Evolutionary conservation across 2,113 vertebrate species (phyloP).

Genomic region (Semicossyphus pulcher): DNA sequence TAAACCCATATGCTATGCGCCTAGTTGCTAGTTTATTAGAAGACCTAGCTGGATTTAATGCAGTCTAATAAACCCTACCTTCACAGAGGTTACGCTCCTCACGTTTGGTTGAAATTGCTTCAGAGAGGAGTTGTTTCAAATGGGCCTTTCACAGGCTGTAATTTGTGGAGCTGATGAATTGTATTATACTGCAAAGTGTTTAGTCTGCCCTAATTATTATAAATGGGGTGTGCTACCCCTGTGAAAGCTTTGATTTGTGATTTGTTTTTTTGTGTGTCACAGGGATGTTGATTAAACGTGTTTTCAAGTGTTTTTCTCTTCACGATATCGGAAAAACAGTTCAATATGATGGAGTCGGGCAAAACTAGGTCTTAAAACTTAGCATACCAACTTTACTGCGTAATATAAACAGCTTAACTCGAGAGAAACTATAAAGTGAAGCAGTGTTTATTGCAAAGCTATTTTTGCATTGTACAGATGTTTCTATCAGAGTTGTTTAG

Average conservation of each 20-base stretch:
- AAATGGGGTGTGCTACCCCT: neutral
- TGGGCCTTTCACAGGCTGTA: neutral
- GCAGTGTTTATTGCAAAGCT: neutral
- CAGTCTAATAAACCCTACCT: neutral
- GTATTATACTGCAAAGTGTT: neutral
- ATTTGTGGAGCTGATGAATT: neutral
- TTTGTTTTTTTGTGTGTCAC: neutral
- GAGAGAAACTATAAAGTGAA: neutral
- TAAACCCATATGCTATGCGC: neutral
- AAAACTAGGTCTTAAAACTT: too few species aligned
- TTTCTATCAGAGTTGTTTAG: neutral
- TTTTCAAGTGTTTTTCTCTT: neutral
- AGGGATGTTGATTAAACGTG: neutral
- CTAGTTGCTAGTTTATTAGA: neutral
- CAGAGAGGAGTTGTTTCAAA: neutral
- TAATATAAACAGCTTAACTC: too few species aligned
- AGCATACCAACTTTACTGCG: too few species aligned
- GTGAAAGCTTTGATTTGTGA: neutral
- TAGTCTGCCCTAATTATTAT: neutral
- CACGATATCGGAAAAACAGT: neutral
- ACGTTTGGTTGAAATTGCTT: neutral
- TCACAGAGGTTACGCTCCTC: neutral
- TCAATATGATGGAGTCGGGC: too few species aligned
- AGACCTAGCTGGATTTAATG: neutral
- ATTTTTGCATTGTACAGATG: neutral